Percentiles rank a stretch among this genome's conserved stretches.
Evolutionary conservation across 2,888 invertebrate genomes (phyloP).

Genomic region (Diaprepes abbreviatus): DNA sequence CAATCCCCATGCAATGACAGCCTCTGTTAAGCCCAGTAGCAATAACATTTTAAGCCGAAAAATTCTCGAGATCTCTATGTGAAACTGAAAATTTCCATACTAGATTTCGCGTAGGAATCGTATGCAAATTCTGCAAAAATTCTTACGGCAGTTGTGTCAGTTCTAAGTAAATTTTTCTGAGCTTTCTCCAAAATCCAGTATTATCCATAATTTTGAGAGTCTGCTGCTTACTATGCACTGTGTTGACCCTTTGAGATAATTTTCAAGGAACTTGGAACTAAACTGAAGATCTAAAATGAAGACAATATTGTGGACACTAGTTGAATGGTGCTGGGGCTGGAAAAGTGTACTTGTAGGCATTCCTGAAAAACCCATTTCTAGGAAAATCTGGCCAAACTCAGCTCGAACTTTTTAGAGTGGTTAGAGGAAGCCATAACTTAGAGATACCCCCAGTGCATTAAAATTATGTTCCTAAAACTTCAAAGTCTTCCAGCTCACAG

Average conservation of each 20-base stretch:
- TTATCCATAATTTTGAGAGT: slow-evolving; percentile 92
- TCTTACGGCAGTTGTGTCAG: slow-evolving; percentile 98
- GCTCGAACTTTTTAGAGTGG: slow-evolving; percentile 93
- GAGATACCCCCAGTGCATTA: slow-evolving; percentile 83
- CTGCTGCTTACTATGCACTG: slow-evolving; percentile 93
- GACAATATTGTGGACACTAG: slow-evolving; percentile 98
- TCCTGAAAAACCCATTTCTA: slow-evolving; percentile 98
- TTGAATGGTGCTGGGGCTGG: slow-evolving; percentile 99
- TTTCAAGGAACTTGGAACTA: slow-evolving; percentile 82
- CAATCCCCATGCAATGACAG: slow-evolving; percentile 97
- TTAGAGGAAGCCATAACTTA: slow-evolving; percentile 91
- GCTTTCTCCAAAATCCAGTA: slow-evolving; percentile 97
- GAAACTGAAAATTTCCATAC: slow-evolving; percentile 99
- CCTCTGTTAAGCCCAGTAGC: slow-evolving; percentile 95
- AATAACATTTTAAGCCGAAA: slow-evolving; percentile 97
- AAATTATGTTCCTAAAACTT: slow-evolving; percentile 98
- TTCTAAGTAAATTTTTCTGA: slow-evolving; percentile 94
- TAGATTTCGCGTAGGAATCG: slow-evolving; percentile 99
- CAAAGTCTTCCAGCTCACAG: slow-evolving; percentile 89
- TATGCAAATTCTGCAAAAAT: slow-evolving; percentile 97
- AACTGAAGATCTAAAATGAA: slow-evolving; percentile 84
- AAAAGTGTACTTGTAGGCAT: slow-evolving; percentile 99
- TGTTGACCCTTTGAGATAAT: slow-evolving; percentile 92
- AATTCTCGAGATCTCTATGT: slow-evolving; percentile 97
- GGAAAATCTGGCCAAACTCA: slow-evolving; percentile 96